Conservation (phyloP, 2,888 invertebrate genomes). For the Chromoteleia sp. region DNA sequence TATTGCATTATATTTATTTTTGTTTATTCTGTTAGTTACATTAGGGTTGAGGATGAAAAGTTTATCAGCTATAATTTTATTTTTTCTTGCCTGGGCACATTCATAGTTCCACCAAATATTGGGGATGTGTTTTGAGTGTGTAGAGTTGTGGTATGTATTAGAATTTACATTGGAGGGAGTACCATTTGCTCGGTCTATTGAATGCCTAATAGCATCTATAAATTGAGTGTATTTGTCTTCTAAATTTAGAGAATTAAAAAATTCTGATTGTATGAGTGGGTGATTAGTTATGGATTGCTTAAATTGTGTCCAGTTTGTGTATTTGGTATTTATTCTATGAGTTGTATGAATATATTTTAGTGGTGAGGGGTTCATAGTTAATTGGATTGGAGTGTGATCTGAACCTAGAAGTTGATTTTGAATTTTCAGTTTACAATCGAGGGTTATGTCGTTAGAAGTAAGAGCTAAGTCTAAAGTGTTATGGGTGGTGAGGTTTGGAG, state of each 20-base stretch:
- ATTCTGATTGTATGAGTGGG: not conserved
- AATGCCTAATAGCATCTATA: not conserved
- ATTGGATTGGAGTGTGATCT: too few species aligned
- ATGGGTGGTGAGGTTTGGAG: too few species aligned
- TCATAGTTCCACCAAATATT: conserved; percentile 5
- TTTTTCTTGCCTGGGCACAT: conserved; percentile 1
- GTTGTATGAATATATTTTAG: not conserved
- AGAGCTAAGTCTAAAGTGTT: too few species aligned
- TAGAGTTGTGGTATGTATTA: too few species aligned
- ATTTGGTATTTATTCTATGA: conserved; percentile 5
- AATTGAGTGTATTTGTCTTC: conserved; percentile 6
- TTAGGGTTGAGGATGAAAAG: not conserved
- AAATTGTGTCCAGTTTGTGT: not conserved
- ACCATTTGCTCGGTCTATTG: not conserved
- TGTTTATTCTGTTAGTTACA: not conserved
- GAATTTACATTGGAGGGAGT: too few species aligned
- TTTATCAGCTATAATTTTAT: conserved; percentile 3
- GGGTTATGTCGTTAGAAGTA: too few species aligned
- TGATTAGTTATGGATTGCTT: not conserved
- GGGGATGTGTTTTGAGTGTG: not conserved
- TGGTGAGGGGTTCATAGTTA: not conserved
- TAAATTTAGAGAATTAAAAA: not conserved
- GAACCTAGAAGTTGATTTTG: too few species aligned
- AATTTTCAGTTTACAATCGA: too few species aligned
- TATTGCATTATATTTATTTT: conserved; percentile 5